A percentile compares a stretch with the other conserved stretches of the same genome.
Evolutionary conservation across 35 echinoderm and acorn worm species (phyloP).

Genomic region (Diadema setosum): DNA sequence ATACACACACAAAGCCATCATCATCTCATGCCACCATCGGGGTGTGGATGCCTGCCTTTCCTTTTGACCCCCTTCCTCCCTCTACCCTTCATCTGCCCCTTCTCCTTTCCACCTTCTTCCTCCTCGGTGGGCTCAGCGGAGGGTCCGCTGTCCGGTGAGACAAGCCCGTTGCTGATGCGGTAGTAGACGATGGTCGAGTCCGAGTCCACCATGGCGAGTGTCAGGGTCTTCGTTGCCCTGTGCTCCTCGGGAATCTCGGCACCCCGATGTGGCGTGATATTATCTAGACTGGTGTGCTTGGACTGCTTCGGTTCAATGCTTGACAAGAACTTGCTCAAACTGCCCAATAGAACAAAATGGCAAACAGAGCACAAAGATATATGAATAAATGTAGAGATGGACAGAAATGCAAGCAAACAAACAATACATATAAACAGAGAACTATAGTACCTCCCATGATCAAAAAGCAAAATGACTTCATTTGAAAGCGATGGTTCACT

Average conservation of each 20-base stretch:
- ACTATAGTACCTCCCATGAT: no score
- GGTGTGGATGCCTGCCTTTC: not conserved
- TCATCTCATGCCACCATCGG: no score
- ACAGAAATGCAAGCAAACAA: not conserved
- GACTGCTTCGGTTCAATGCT: not conserved
- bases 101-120: not conserved
- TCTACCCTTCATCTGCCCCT: not conserved
- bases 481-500: no score
- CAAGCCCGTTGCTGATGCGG: conserved; percentile 52
- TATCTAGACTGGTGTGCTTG: not conserved
- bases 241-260: not conserved
- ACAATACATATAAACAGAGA: not conserved
- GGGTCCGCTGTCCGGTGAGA: conserved; percentile 50
- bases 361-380: not conserved
- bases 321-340: not conserved
- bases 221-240: not conserved
- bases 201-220: conserved; percentile 66
- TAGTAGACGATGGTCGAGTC: conserved; percentile 92
- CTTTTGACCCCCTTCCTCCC: not conserved
- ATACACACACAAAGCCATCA: no score
- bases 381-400: no score
- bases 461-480: no score
- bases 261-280: not conserved
- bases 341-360: no score
- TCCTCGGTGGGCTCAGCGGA: not conserved